A percentile compares a stretch with the other conserved stretches of the same genome.
phyloP scores from a whole-genome alignment of 2,113 vertebrate genomes.

The Pogona vitticeps region DNA sequence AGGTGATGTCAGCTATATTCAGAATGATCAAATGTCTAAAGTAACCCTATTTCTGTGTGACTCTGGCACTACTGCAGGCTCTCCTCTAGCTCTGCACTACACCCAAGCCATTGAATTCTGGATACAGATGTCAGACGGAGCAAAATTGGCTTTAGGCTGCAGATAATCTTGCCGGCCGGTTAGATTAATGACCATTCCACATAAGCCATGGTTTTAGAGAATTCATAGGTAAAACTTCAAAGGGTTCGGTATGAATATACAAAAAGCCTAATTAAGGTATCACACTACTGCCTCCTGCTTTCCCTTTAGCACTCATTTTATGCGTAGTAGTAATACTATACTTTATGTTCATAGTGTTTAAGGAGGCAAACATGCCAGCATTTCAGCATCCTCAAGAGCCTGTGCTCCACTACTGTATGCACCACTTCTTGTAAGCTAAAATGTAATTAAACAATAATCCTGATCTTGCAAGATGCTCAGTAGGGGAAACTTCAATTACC shows the following conservation, averaged over 20 bases:
- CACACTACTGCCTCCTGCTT: background rate
- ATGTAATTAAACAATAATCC: slow-evolving; percentile 49
- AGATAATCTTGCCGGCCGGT: background rate
- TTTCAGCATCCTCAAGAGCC: slow-evolving; percentile 9
- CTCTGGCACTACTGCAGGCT: background rate
- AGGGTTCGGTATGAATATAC: background rate
- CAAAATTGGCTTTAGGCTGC: no score
- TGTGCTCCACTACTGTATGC: slow-evolving; percentile 21
- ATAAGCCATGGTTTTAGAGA: background rate
- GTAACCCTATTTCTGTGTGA: background rate
- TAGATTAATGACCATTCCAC: background rate
- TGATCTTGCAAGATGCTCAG: slow-evolving; percentile 45
- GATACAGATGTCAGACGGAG: background rate
- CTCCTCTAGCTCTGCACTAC: background rate
- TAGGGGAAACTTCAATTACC: slow-evolving; percentile 69
- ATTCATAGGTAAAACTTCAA: background rate
- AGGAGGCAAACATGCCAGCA: background rate
- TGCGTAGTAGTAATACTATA: no score
- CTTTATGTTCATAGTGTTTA: background rate
- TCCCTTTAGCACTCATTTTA: background rate
- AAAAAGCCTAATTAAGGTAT: background rate
- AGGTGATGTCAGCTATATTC: background rate
- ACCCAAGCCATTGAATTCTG: background rate
- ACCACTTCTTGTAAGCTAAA: slow-evolving; percentile 33
- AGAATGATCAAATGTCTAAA: background rate